Evolutionary conservation across 2,113 vertebrate genomes (phyloP), one percentile per base, ranked within the genome.

Genomic region (Pyxicephalus adspersus): DNA sequence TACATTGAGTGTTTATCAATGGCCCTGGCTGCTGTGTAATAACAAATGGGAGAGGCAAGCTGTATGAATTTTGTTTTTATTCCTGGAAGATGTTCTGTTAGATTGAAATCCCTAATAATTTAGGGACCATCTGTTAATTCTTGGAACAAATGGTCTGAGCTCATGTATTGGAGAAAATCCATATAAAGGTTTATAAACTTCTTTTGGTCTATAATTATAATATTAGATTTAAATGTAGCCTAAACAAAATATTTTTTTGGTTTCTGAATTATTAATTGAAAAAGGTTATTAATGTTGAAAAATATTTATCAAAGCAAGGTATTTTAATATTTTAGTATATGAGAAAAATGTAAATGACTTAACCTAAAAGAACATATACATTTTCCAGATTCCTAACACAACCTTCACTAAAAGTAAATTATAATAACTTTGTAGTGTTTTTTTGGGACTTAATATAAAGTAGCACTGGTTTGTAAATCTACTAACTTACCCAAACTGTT

Each of bases 41-140:
- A 79, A 68, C 76, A 79, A 79, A 79, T 79, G 76, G 76, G 64
- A 79, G 29, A 68, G 22, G 52, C 52, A 79, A 79, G 76, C 76
- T 79, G 76, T 60, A 79, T 26, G 16, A 11, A 79, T 45, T 79
- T 45, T 79, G 64, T 68, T 68, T 79, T 79, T 79, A 54, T 79
- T 79, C 54, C 13, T 68, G 76, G 51, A 79, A 79, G 25, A 79
- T 79, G 64, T 60, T 68, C 76, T 58, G 52, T 68, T 79, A 68
- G 68, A 79, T 68, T 67, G 54, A 79, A 79, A 79, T 68, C 64
- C 64, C 76, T 79, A 68, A 79, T 79, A 79, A 79, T 79, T 79
- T 79, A 45, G 64, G 76, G 64, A 55, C 76, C 76, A 79, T 79
- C 76, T 79, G 76, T 68, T 66, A 79, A 79, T 68, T 67, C 76